These are phyloP conservation scores for Pseudoatta argentina DNA, from an alignment of 1,140 invertebrate genomes.

Conservation along the genomic window DNA sequence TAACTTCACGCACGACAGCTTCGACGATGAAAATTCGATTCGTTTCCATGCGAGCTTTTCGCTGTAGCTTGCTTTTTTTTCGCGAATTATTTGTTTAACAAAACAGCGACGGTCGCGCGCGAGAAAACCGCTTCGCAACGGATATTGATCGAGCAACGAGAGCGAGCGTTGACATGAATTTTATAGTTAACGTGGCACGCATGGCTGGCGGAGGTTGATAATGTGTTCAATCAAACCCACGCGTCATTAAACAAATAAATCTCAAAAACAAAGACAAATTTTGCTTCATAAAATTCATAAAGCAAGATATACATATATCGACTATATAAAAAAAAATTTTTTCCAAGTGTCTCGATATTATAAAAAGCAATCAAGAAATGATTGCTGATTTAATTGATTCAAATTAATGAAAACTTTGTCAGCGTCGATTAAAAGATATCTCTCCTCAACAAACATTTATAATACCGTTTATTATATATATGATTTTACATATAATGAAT, in stretches of 20 bases:
- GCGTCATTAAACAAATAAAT: slow-evolving; percentile 56
- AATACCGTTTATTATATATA: not conserved
- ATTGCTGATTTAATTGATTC: not conserved
- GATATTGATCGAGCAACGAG: slow-evolving; percentile 64
- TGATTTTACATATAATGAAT: not conserved
- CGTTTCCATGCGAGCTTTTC: slow-evolving; percentile 2
- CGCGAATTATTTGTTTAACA: slow-evolving; percentile 55
- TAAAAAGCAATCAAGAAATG: not conserved
- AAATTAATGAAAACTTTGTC: slow-evolving; percentile 25
- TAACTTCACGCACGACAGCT: not conserved
- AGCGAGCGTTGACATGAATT: slow-evolving; percentile 65
- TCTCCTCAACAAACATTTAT: not conserved
- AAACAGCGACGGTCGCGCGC: slow-evolving; percentile 23
- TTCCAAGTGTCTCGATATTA: not conserved
- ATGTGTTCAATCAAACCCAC: slow-evolving; percentile 46
- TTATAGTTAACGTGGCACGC: slow-evolving; percentile 58
- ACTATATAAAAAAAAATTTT: not conserved
- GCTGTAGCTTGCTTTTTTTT: not conserved
- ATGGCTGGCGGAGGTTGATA: slow-evolving; percentile 49
- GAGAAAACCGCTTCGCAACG: slow-evolving; percentile 56
- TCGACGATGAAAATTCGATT: not conserved
- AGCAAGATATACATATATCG: not conserved
- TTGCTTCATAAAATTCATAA: not conserved
- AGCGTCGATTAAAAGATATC: not conserved
- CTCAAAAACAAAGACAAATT: slow-evolving; percentile 41